Evolutionary conservation across 2,888 invertebrate species (phyloP).

Genomic region (Dasypolia templi): DNA sequence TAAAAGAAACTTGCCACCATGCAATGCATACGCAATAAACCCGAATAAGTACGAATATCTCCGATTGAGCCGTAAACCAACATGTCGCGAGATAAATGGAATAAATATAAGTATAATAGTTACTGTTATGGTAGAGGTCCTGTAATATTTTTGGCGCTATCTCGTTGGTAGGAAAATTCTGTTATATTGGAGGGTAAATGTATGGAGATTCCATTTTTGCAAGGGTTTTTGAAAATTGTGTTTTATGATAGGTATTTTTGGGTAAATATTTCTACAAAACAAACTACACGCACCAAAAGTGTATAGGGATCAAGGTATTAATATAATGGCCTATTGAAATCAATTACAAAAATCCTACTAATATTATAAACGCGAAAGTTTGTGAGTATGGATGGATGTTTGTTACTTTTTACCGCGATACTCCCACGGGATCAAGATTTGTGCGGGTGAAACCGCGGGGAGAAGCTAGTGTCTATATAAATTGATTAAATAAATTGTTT

Average conservation of each 20-base stretch:
- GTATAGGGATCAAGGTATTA: no score
- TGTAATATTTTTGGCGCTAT: conserved; percentile 55
- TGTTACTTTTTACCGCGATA: no score
- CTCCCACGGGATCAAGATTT: no score
- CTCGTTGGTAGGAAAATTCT: conserved; percentile 31
- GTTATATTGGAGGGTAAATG: conserved; percentile 17
- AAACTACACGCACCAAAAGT: no score
- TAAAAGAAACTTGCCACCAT: conserved; percentile 86
- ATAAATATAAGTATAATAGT: conserved; percentile 73
- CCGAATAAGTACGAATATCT: conserved; percentile 61
- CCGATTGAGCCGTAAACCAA: conserved; percentile 76
- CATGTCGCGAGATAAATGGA: conserved; percentile 74
- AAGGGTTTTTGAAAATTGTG: no score
- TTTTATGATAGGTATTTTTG: neutral
- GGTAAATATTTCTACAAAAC: neutral
- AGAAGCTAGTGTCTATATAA: no score
- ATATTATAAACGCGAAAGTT: no score
- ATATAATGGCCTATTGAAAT: no score
- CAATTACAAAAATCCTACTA: no score
- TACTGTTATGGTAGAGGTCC: conserved; percentile 56
- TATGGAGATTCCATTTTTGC: conserved; percentile 27
- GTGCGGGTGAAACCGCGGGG: no score
- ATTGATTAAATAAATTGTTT: no score
- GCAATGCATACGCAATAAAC: conserved; percentile 84
- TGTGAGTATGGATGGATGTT: no score